Percentiles rank a stretch among this genome's conserved stretches.
Evolutionary conservation across 2,888 invertebrate genomes (phyloP).

Genomic region (Labia minor): DNA sequence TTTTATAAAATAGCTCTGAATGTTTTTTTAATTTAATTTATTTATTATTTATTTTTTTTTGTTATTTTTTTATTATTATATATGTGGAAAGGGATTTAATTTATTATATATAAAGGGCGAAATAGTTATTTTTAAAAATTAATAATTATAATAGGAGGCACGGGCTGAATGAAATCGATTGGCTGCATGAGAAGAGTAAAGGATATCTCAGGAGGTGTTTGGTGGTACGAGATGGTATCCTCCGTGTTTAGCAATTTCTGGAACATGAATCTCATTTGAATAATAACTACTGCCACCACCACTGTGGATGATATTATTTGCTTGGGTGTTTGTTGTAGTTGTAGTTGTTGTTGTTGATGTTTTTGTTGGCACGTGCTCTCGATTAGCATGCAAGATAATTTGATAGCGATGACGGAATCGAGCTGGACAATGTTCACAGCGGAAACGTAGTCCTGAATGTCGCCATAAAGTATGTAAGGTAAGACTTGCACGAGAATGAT

Average conservation of each 20-base stretch:
- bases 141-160: too few relatives aligned
- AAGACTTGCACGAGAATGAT: constrained; percentile 39
- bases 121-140: too few relatives aligned
- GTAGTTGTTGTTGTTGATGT: too few relatives aligned
- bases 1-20: not conserved
- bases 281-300: not conserved
- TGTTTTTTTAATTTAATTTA: too few relatives aligned
- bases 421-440: constrained; percentile 41
- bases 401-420: constrained; percentile 41
- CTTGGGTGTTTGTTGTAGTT: too few relatives aligned
- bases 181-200: too few relatives aligned
- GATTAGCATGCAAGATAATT: constrained; percentile 39
- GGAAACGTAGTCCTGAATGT: constrained; percentile 37
- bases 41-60: too few relatives aligned
- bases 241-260: not conserved
- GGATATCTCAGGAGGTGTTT: not conserved
- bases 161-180: not conserved
- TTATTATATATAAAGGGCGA: not conserved
- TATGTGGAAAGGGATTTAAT: too few relatives aligned
- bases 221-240: not conserved
- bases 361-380: constrained; percentile 35
- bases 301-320: too few relatives aligned
- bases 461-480: constrained; percentile 43
- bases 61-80: too few relatives aligned
- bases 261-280: not conserved